Base-by-base conservation (phyloP, 2,797 vertebrate genomes). In the Coccyzus lansbergi region DNA sequence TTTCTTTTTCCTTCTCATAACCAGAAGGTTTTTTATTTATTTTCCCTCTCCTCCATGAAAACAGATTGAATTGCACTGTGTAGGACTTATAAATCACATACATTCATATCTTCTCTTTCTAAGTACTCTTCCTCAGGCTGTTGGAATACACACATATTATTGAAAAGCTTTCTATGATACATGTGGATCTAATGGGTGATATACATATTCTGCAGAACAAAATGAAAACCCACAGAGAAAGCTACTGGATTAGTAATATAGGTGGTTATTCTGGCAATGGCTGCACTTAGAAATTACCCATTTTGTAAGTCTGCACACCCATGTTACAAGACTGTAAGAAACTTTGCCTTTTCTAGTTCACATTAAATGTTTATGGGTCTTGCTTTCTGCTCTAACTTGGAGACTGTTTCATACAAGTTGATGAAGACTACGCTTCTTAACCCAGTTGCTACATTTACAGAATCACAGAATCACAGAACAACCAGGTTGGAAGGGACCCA, bases 1-100 rank as follows among this genome's bases (percentile, higher is more conserved):
- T 58, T 48, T 79, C 10, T 28, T 70, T 78, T 79, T 33, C 16
- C 9, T 52, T 65, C 18, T 70, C 26, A 31, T 62, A 42, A 7
- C 3, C 36, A 79, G 16, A 13, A 62, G 12, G 26, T 25, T 26
- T 26, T 51, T 26, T 26, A 29, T 10, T 25, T 38, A 22, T 34
- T 49, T 44, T 42, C 33, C 9, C 19, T 36, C 31, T 68, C 10
- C 6, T 40, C 15, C 6, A 7, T 22, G 19, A 69, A 64, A 53
- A 0, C 9, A 46, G n/a, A 58, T 10, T 46, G 3, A 17, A 40
- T 22, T 1, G 1, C 36, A 71, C 8, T 51, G 29, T 16, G 12
- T 60, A 67, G 15, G 26, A 74, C 9, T 10, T 49, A 53, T 6
- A 69, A 89, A 78, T 36, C 26, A 53, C 29, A 40, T 7, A 36